A percentile compares a stretch with the other conserved stretches of the same genome.
Conservation (phyloP, 1,140 invertebrate genomes). For the Camponotus pennsylvanicus region DNA sequence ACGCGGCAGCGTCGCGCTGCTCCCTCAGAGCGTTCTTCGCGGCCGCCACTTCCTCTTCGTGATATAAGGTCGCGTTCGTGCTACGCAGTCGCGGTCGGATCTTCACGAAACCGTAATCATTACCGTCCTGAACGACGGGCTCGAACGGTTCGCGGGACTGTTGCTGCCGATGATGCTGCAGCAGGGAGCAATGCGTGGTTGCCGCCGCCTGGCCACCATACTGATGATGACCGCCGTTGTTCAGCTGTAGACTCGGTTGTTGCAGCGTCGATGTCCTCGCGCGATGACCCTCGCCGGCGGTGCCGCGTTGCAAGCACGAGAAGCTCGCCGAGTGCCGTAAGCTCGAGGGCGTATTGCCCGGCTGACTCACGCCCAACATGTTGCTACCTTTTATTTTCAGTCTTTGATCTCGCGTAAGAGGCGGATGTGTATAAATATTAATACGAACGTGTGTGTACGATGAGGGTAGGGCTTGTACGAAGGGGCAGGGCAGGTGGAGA, state of each 20-base stretch:
- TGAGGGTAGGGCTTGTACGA: constrained; percentile 15
- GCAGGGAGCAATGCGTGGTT: constrained; percentile 72
- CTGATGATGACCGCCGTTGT: constrained; percentile 72
- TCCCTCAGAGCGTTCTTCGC: constrained; percentile 72
- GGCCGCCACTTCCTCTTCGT: constrained; percentile 74
- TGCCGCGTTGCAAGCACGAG: constrained; percentile 85
- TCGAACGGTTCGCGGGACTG: constrained; percentile 64
- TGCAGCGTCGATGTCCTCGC: constrained; percentile 85
- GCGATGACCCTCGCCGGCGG: constrained; percentile 81
- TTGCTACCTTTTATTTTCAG: constrained; percentile 68
- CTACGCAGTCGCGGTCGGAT: constrained; percentile 84
- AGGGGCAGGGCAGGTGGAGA: background rate
- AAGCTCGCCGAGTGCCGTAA: constrained; percentile 87
- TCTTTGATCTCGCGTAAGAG: constrained; percentile 66
- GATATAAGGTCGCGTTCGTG: constrained; percentile 81
- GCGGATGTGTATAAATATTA: constrained; percentile 20
- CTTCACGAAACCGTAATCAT: constrained; percentile 85
- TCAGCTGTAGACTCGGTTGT: constrained; percentile 79
- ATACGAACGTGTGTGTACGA: constrained; percentile 15
- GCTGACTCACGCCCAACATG: constrained; percentile 85
- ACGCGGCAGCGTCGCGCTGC: constrained; percentile 72
- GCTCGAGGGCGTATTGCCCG: constrained; percentile 84
- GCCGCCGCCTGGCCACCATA: constrained; percentile 67
- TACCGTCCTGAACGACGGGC: constrained; percentile 68
- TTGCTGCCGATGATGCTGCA: constrained; percentile 76